These are phyloP conservation scores for Xiphophorus hellerii DNA, from an alignment of 2,113 vertebrate species.

Conservation along the genomic window DNA sequence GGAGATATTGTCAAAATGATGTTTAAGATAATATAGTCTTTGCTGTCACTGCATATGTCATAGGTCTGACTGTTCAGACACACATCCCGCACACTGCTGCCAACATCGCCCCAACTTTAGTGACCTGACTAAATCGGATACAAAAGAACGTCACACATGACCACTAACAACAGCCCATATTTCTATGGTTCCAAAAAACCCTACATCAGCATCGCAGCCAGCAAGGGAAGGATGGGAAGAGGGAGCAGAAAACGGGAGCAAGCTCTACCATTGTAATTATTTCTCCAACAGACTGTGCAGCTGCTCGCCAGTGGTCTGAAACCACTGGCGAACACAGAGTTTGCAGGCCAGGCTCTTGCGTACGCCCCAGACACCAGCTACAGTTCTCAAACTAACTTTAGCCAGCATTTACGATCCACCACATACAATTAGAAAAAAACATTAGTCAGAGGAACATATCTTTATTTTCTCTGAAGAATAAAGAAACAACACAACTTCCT, in stretches of 20 bases:
- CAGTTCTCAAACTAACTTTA: conserved; percentile 75
- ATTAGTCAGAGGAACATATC: conserved; percentile 61
- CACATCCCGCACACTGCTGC: conserved; percentile 25
- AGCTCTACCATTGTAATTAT: conserved; percentile 71
- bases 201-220: conserved; percentile 56
- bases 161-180: conserved; percentile 74
- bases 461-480: conserved; percentile 58
- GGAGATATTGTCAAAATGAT: not conserved
- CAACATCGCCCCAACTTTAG: conserved; percentile 41
- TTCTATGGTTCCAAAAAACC: conserved; percentile 64
- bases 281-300: conserved; percentile 56
- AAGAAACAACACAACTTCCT: conserved; percentile 35
- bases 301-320: conserved; percentile 63
- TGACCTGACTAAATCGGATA: conserved; percentile 63
- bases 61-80: conserved; percentile 27
- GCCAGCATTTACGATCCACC: conserved; percentile 69
- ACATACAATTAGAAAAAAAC: conserved; percentile 71
- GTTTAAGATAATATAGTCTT: conserved; percentile 4
- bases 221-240: conserved; percentile 37
- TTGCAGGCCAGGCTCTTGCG: conserved; percentile 34
- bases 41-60: conserved; percentile 15
- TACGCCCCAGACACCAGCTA: conserved; percentile 60
- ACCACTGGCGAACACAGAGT: conserved; percentile 63
- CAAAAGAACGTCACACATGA: conserved; percentile 67
- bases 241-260: conserved; percentile 32